Percentiles rank a stretch among this genome's conserved stretches.
These are phyloP conservation scores for Chrysomela aeneicollis DNA, from an alignment of 2,888 invertebrate genomes.

Conservation along the genomic window DNA sequence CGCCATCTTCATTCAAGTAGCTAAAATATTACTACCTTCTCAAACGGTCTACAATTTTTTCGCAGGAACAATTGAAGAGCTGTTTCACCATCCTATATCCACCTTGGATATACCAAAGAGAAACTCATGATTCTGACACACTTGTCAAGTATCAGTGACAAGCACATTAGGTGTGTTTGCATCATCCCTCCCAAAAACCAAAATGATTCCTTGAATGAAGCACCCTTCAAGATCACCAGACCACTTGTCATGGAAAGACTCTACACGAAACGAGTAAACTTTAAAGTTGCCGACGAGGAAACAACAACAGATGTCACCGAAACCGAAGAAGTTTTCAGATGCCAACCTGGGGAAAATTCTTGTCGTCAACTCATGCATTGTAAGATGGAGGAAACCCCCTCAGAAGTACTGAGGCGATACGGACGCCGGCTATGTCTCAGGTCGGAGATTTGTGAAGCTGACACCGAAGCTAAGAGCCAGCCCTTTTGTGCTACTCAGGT, in stretches of 20 bases:
- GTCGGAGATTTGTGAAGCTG: not conserved
- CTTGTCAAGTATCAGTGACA: too few species aligned
- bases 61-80: too few species aligned
- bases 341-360: not conserved
- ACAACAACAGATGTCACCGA: not conserved
- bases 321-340: not conserved
- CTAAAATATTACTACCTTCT: too few species aligned
- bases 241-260: not conserved
- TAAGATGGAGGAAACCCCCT: not conserved
- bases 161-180: too few species aligned
- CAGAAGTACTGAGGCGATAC: not conserved
- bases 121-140: too few species aligned
- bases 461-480: not conserved
- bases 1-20: too few species aligned
- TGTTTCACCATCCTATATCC: too few species aligned
- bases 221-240: not conserved
- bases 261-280: not conserved
- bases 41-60: too few species aligned
- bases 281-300: not conserved
- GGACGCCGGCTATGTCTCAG: not conserved
- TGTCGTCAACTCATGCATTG: not conserved
- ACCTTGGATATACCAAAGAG: too few species aligned
- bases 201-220: too few species aligned
- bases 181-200: too few species aligned
- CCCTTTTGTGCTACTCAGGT: not conserved